Base-by-base conservation (phyloP, 2,888 invertebrate species). In the Noctua pronuba region DNA sequence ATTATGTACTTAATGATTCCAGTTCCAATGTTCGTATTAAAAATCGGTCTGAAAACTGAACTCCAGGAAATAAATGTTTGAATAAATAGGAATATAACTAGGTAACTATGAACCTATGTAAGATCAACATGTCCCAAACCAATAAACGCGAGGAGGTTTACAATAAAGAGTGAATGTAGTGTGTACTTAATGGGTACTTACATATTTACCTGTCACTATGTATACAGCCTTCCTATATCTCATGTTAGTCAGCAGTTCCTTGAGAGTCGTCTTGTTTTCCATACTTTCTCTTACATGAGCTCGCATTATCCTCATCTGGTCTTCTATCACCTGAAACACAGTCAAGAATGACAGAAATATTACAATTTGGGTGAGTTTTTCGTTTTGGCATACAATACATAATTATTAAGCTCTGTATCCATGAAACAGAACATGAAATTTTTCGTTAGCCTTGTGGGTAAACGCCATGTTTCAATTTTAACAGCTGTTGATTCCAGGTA, bases 211-310 rank as follows among this genome's bases (percentile, higher is more conserved):
- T 92, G 92, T 91, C 31, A 96, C 94, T 62, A 96, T 95, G 82
- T 96, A 96, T 35, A 97, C 88, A 10, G 96, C 95, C 86, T 95
- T 96, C 66, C 97, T 94, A 79, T 97, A 97, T 77, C 95, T 97
- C 13, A 93, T 90, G 55, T 97, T 97, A 0, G 94, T 93, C 38
- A 97, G 90, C 1, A 97, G 91, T 86, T 97, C 97, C 86, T 92
- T 95, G 0, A 96, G 79, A 0, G 95, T 95, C 0, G 96, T 97
- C 85, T 97, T 97, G 79, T 97, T 97, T 79, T 95, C 96, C 94
- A 97, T 96, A 80, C 97, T 97, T 68, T 95, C 94, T 74, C 94
- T 92, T 0, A 97, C 96, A 49, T 97, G 96, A 1, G 93, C 93
- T 62, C 95, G 89, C 82, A 96, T 96, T 1, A 92, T 82, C 4